A percentile compares a stretch with the other conserved stretches of the same genome.
phyloP scores from a whole-genome alignment of 2,113 vertebrate species.

The Otocyon megalotis region DNA sequence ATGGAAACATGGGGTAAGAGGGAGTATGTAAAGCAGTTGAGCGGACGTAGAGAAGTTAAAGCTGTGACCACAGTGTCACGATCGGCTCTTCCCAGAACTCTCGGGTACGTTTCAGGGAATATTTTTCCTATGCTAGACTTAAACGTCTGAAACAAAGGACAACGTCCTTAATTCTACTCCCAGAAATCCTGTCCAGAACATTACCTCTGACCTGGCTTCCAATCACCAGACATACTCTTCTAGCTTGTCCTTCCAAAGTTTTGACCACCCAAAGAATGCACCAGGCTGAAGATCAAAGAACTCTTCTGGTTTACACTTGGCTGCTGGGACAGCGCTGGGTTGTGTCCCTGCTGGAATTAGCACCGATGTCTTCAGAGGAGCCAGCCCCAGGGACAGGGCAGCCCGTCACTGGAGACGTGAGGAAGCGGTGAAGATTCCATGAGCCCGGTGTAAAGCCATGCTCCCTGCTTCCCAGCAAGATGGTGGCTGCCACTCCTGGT shows the following conservation, averaged over 20 bases:
- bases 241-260: constrained; percentile 71
- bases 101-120: neutral
- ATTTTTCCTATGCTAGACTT: constrained; percentile 46
- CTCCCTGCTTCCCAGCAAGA: neutral
- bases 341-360: constrained; percentile 67
- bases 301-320: constrained; percentile 67
- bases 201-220: constrained; percentile 71
- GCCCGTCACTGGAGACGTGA: neutral
- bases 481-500: neutral
- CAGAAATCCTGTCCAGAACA: constrained; percentile 58
- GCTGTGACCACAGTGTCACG: neutral
- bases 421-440: neutral
- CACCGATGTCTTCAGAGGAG: constrained; percentile 52
- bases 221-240: constrained; percentile 39
- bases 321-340: constrained; percentile 19
- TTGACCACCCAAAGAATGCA: constrained; percentile 77
- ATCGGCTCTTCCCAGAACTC: neutral
- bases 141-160: constrained; percentile 65
- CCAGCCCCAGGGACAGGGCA: constrained; percentile 26
- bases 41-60: neutral
- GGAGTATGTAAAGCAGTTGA: neutral
- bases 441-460: neutral
- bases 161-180: constrained; percentile 50
- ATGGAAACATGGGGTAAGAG: neutral
- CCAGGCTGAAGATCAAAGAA: constrained; percentile 79